Conservation (phyloP, 2,797 vertebrate species). For the Diplodus puntazzo region DNA sequence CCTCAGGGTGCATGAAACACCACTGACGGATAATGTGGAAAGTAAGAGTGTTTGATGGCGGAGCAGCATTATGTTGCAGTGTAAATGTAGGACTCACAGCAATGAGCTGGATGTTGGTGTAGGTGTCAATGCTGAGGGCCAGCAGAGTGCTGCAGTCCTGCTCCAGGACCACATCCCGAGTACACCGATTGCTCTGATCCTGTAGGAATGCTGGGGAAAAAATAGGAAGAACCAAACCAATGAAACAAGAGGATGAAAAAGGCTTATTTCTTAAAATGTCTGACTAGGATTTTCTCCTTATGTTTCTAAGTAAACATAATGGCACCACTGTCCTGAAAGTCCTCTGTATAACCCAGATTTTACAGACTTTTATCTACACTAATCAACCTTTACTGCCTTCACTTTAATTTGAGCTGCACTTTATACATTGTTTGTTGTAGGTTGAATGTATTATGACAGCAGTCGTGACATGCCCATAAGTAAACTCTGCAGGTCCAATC, state of each 20-base stretch:
- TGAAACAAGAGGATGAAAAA: background rate
- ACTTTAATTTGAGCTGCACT: constrained; percentile 22
- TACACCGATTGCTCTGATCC: constrained; percentile 78
- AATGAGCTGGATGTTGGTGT: constrained; percentile 63
- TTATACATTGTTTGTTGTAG: background rate
- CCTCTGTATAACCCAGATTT: background rate
- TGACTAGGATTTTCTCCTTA: background rate
- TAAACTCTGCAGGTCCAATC: background rate
- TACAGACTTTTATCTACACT: background rate
- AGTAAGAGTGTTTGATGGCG: background rate
- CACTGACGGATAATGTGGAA: background rate
- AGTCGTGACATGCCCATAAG: background rate
- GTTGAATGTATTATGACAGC: background rate
- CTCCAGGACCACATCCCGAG: constrained; percentile 65
- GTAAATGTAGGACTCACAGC: constrained; percentile 72
- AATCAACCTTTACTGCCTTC: no score
- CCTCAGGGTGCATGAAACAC: background rate
- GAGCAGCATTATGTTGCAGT: background rate
- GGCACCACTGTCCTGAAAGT: background rate
- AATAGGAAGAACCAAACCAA: background rate
- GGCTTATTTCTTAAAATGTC: background rate
- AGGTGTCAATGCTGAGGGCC: constrained; percentile 73
- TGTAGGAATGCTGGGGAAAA: constrained; percentile 78
- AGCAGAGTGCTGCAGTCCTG: constrained; percentile 73
- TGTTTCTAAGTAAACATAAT: background rate